Base-by-base conservation (phyloP, 2,888 invertebrate species). In the Himalopsyche kuldschensis region DNA sequence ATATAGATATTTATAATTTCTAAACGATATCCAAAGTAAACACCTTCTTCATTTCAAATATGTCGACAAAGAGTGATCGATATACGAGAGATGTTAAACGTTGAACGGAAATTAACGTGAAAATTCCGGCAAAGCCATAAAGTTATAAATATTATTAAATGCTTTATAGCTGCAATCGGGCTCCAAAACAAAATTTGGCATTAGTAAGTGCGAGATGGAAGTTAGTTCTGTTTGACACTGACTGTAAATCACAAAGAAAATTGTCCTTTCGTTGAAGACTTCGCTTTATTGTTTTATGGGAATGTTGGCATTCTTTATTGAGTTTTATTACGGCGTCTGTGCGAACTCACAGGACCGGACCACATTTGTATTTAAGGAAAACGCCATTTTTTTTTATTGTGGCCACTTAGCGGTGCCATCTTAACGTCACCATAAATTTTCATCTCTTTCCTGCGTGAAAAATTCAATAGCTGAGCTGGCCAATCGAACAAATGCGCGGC, bases 271-370 rank as follows among this genome's bases (percentile, higher is more conserved):
- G 75, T 75, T 75, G 31, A 24, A 30, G 75, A 27, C 31, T 30
- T 75, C 31, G 75, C 75, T 75, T 75, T 27, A 75, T 75, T 75
- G 75, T 75, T 75, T 31, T 75, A 75, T 75, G 75, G 32, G 75
- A 31, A 75, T 75, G 30, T 75, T 75, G 31, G 31, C 75, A n/a
- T 75, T 32, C 75, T 75, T 75, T 75, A 75, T 75, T 31, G 75
- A 32, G 32, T 75, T 75, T 75, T 75, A 75, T 75, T 75, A 32
- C 17, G 75, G 15, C 75, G 55, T 75, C 75, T 32, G 75, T 75
- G n/a, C 75, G 20, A 0, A n/a, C 1, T 3, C 30, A 1, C 55
- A 55, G 55, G 55, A 55, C 55, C 24, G 55, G 2, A 55, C 55
- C n/a, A n/a, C n/a, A n/a, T n/a, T n/a, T n/a, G n/a, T n/a, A n/a